Evolutionary conservation across 1,140 invertebrate species (phyloP).

Genomic region (Liolophura sinensis): DNA sequence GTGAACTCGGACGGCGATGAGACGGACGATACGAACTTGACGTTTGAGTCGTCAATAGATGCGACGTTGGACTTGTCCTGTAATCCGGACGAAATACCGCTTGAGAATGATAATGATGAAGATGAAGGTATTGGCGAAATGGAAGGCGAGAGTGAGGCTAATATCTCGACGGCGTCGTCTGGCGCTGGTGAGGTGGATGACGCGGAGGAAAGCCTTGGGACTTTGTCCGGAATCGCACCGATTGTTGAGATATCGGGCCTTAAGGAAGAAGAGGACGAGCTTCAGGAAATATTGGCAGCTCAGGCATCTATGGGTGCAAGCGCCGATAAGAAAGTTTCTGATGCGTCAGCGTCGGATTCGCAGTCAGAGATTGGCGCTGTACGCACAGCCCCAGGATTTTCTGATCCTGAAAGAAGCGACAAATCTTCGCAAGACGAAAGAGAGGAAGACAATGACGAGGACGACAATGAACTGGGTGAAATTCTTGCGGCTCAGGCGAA

Average conservation of each 20-base stretch:
- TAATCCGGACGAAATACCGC: slow-evolving; percentile 39
- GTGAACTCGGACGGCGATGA: slow-evolving; percentile 29
- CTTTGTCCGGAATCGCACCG: slow-evolving; percentile 11
- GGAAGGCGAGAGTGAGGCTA: not conserved
- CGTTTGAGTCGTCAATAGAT: slow-evolving; percentile 24
- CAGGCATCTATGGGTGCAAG: slow-evolving; percentile 24
- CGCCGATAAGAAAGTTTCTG: slow-evolving; percentile 18
- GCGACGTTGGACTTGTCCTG: slow-evolving; percentile 36
- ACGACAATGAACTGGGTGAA: slow-evolving; percentile 9
- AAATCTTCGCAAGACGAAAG: not conserved
- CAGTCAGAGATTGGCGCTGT: slow-evolving; percentile 1
- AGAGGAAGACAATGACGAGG: slow-evolving; percentile 10
- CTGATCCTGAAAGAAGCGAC: not conserved
- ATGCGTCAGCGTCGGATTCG: slow-evolving; percentile 14
- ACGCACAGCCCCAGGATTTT: not conserved
- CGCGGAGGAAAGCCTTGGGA: slow-evolving; percentile 14
- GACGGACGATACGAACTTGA: slow-evolving; percentile 28
- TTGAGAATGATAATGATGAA: slow-evolving; percentile 37
- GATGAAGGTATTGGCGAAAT: slow-evolving; percentile 1
- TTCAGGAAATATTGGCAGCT: slow-evolving; percentile 21
- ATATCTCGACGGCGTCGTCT: slow-evolving; percentile 2
- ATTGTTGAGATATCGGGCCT: slow-evolving; percentile 16
- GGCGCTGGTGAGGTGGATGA: slow-evolving; percentile 21
- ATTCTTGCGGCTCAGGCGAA: slow-evolving; percentile 19
- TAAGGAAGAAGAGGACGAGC: slow-evolving; percentile 20